Evolutionary conservation across 2,888 invertebrate species (phyloP).

Genomic region (Agelastica alni): DNA sequence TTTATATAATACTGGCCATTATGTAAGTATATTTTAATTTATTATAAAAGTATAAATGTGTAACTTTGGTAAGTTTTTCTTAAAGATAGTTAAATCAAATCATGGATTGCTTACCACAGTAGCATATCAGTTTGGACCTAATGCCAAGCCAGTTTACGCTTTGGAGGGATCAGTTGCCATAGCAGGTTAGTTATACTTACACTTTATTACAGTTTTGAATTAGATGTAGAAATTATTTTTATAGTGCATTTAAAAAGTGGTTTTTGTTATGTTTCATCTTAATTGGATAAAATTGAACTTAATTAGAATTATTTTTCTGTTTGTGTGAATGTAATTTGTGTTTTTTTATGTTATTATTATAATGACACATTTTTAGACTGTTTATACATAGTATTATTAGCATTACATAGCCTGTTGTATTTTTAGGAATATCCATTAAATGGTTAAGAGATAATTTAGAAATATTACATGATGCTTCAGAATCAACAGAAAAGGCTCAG

Average conservation of each 20-base stretch:
- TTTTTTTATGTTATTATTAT: too few species aligned
- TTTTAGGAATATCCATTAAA: constrained; percentile 74
- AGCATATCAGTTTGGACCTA: constrained; percentile 84
- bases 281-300: too few species aligned
- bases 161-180: constrained; percentile 90
- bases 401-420: too few species aligned
- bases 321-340: not conserved
- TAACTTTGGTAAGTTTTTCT: constrained; percentile 22
- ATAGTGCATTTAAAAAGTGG: too few species aligned
- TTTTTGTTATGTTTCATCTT: too few species aligned
- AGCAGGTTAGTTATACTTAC: constrained; percentile 71
- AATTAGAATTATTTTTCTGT: too few species aligned
- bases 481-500: constrained; percentile 69
- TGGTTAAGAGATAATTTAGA: constrained; percentile 90
- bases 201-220: too few species aligned
- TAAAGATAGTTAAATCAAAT: constrained; percentile 78
- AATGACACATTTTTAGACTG: too few species aligned
- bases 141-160: constrained; percentile 78
- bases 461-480: constrained; percentile 69
- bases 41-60: not conserved
- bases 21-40: constrained; percentile 54
- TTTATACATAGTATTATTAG: too few species aligned
- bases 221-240: too few species aligned
- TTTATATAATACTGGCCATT: constrained; percentile 86
- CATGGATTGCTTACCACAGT: constrained; percentile 91